Base-by-base conservation (phyloP, 2,113 vertebrate genomes). In the Saimiri boliviensis region DNA sequence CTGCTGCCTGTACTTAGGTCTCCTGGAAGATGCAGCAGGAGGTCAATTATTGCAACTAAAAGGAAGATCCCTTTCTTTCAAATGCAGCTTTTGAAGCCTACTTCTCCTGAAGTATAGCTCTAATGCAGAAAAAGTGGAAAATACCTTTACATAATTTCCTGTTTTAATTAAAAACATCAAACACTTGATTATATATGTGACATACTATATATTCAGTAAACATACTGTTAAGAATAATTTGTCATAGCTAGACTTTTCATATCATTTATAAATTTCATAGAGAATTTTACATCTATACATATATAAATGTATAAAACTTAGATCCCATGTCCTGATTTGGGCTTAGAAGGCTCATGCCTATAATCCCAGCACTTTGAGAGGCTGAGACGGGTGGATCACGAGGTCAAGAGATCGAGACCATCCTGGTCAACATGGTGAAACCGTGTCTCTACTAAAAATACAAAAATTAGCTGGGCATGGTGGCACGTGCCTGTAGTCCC, bases 131-230 rank as follows among this genome's bases (percentile, higher is more conserved):
- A 76, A 60, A 14, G 11, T 60, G 32, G 14, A 63, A 93, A 74
- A 60, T 47, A 74, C 1, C 32, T 86, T 94, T 79, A 76, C 23
- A n/a, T 68, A 84, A 76, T 70, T 17, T 70, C 3, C 20, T 86
- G 0, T 74, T 89, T 86, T 70, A 93, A 92, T 47, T 86, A 86
- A 96, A 91, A 93, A 85, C n/a, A 89, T 37, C 47, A 81, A 93
- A 54, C 30, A 25, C 16, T 35, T 74, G 42, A 82, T 32, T 83
- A 83, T 47, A 84, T 70, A 88, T 74, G 32, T 71, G 66, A 27
- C 9, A 4, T 73, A 32, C 83, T 85, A 42, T 52, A 56, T 27
- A 93, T 45, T 74, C 45, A 94, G 10, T 89, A 40, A 89, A 73
- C 5, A 83, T 21, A 58, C 8, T 2, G 16, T 40, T 82, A 27